phyloP scores from a whole-genome alignment of 2,888 invertebrate species.

The Rhopalosiphum nymphaeae region DNA sequence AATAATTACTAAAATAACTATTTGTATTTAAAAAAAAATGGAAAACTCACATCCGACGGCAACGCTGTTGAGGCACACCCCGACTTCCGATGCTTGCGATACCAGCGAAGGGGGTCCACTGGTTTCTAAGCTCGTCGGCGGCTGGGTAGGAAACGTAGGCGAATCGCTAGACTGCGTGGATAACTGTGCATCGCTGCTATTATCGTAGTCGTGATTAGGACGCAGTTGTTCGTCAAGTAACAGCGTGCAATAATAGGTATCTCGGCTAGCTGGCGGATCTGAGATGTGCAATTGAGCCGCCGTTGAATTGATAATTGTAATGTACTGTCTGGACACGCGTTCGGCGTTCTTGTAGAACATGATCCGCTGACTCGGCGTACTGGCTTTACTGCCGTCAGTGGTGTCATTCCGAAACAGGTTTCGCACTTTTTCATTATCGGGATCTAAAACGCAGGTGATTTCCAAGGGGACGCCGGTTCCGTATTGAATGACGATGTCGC shows the following conservation, averaged over 20 bases:
- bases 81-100: slow-evolving; percentile 66
- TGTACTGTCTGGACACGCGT: slow-evolving; percentile 71
- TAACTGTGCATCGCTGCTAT: background rate
- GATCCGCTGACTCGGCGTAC: slow-evolving; percentile 72
- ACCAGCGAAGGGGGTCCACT: slow-evolving; percentile 61
- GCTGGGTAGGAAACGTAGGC: slow-evolving; percentile 18
- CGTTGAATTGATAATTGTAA: slow-evolving; percentile 76
- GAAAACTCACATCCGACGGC: slow-evolving; percentile 74
- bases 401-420: slow-evolving; percentile 68
- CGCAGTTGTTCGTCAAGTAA: slow-evolving; percentile 68
- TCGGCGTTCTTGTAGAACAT: slow-evolving; percentile 71
- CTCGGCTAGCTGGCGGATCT: slow-evolving; percentile 73
- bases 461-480: slow-evolving; percentile 74
- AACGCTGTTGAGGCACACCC: slow-evolving; percentile 74
- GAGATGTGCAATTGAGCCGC: slow-evolving; percentile 75
- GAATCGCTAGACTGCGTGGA: background rate
- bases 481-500: slow-evolving; percentile 74
- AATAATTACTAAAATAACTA: background rate
- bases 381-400: slow-evolving; percentile 69
- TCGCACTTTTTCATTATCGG: slow-evolving; percentile 68
- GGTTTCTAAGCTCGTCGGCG: slow-evolving; percentile 61
- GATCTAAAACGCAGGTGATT: slow-evolving; percentile 77
- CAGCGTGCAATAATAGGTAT: slow-evolving; percentile 74
- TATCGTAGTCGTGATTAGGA: background rate
- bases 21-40: too few species aligned